Percentiles rank a stretch among this genome's conserved stretches.
These are phyloP conservation scores for Eulemur mongoz DNA, from an alignment of 2,797 vertebrate genomes.

Conservation along the genomic window DNA sequence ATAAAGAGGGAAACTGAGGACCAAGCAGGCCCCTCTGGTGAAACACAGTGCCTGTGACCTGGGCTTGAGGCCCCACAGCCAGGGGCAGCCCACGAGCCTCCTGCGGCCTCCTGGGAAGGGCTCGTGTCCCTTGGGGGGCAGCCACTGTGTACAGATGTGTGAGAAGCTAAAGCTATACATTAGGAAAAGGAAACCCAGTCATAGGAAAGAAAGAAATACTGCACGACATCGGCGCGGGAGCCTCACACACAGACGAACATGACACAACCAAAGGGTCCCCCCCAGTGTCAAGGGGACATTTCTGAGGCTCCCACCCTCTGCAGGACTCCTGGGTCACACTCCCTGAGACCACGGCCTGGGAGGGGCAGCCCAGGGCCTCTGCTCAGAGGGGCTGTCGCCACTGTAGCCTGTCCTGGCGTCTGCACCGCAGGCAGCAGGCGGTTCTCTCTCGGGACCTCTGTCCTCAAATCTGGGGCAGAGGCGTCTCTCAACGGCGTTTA, in stretches of 20 bases:
- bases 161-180: conserved; percentile 53
- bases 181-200: conserved; percentile 45
- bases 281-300: background rate
- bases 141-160: background rate
- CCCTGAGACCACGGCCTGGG: background rate
- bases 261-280: background rate
- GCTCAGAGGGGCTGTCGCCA: background rate
- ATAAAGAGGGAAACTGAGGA: background rate
- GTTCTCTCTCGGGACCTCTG: background rate
- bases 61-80: accelerated
- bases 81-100: background rate
- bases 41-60: background rate
- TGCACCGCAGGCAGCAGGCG: background rate
- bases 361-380: background rate
- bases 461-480: conserved; percentile 56
- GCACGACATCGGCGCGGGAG: background rate
- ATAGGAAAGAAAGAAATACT: background rate
- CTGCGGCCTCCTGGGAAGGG: background rate
- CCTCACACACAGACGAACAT: background rate
- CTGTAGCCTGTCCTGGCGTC: accelerated
- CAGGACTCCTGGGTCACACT: background rate
- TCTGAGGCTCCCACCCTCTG: background rate
- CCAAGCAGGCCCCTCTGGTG: background rate
- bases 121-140: background rate
- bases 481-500: conserved; percentile 33